Evolutionary conservation across 1,140 invertebrate genomes (phyloP), one percentile per base, ranked within the genome.

Genomic region (Anadara kagoshimensis): DNA sequence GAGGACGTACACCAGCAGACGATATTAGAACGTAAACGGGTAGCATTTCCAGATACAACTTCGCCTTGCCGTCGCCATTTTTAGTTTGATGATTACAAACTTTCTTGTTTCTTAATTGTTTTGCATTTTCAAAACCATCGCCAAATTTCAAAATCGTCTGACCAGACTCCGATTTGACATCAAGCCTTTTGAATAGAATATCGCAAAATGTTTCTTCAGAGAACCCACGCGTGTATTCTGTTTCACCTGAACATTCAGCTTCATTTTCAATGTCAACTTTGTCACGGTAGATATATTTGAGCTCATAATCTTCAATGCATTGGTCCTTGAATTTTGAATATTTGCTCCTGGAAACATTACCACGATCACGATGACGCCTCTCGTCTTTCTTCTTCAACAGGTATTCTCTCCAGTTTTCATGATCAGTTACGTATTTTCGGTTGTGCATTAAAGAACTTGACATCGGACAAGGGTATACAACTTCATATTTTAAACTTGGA

Each of bases 361-460:
- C 26, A 29, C 5, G 47, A 5, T n/a, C 41, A 51, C n/a, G 62
- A 3, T 5, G 45, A 36, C 24, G 18, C 36, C 0, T 26, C 22
- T 8, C 29, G 16, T 1, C 62, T 49, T 20, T 41, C 51, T n/a
- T 64, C 45, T n/a, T 26, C 10, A 36, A 7, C 2, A 36, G 29
- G 29, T 3, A 36, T 36, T 36, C 29, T 64, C 51, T 11, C 51
- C 62, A 12, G 36, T 64, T 1, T n/a, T n/a, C 14, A n/a, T n/a
- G n/a, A n/a, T 64, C 24, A n/a, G n/a, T 58, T 16, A 61, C 8
- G 36, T 76, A 76, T 43, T 76, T 76, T 45, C 65, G 69, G 67
- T 76, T 72, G n/a, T 63, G 70, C 4, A 64, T 12, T 1, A 76
- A 18, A 7, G 75, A 76, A 22, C 58, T 69, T 16, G 64, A 69